Percentiles rank a stretch among this genome's conserved stretches.
Conservation (phyloP, 2,113 vertebrate genomes). For the Python bivittatus region DNA sequence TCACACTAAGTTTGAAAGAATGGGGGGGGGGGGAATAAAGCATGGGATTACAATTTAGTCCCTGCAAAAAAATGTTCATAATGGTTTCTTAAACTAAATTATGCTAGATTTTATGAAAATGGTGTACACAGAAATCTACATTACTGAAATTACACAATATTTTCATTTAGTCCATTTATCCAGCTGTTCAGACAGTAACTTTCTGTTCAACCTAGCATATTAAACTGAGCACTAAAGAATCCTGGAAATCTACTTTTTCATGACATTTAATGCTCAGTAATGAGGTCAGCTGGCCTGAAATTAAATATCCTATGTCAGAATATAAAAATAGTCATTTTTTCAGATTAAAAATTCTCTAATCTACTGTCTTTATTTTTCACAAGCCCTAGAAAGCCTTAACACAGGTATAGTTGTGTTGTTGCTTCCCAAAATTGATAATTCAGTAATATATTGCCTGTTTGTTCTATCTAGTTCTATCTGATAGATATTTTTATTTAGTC, state of each 20-base stretch:
- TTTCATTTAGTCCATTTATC: background rate
- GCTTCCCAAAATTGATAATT: background rate
- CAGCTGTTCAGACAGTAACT: background rate
- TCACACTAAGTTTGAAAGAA: constrained; percentile 81
- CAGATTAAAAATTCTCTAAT: background rate
- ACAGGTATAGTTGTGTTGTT: background rate
- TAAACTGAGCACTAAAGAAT: background rate
- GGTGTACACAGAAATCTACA: background rate
- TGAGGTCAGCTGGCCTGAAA: background rate
- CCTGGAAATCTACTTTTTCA: background rate
- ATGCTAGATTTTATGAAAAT: background rate
- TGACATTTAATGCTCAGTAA: background rate
- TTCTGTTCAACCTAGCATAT: background rate
- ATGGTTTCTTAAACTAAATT: background rate
- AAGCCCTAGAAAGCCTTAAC: background rate
- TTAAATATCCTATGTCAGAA: background rate
- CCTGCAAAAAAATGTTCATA: background rate
- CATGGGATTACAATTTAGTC: background rate
- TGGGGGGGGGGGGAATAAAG: background rate
- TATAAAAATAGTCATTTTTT: background rate
- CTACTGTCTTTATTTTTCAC: background rate
- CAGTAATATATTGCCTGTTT: background rate
- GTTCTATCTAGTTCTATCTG: background rate
- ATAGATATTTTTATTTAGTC: background rate
- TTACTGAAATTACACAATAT: background rate